Percentiles rank a stretch among this genome's conserved stretches.
These are phyloP conservation scores for Astyanax mexicanus DNA, from an alignment of 2,797 vertebrate genomes.

Conservation along the genomic window DNA sequence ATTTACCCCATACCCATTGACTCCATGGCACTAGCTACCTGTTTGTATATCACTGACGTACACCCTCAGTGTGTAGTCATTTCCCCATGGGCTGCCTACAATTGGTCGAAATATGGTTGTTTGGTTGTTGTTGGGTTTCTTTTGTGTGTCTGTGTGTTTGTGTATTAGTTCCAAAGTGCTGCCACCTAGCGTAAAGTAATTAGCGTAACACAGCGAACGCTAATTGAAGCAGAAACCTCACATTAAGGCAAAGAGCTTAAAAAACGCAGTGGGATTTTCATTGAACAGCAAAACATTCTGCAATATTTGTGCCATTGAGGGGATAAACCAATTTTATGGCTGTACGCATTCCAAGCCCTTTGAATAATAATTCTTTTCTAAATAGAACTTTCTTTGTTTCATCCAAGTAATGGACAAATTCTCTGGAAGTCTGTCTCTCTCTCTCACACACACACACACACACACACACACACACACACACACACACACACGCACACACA, in stretches of 20 bases:
- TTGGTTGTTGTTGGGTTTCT: no score
- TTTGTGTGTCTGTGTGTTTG: not conserved
- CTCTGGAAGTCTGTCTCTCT: not conserved
- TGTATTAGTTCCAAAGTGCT: not conserved
- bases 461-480: not conserved
- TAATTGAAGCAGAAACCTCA: slow-evolving; percentile 16
- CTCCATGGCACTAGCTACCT: no score
- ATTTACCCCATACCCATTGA: no score
- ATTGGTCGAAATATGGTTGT: no score
- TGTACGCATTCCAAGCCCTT: slow-evolving; percentile 20
- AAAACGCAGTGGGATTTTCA: not conserved
- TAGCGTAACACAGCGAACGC: slow-evolving; percentile 3
- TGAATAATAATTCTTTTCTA: slow-evolving; percentile 23
- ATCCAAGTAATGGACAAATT: slow-evolving; percentile 9
- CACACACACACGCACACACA: slow-evolving; percentile 14
- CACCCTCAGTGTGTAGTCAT: no score
- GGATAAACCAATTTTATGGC: slow-evolving; percentile 33
- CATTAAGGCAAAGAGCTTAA: not conserved
- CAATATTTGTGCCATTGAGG: slow-evolving; percentile 29
- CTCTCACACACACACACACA: not conserved
- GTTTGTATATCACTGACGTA: no score
- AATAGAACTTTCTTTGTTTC: slow-evolving; percentile 31
- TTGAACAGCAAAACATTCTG: not conserved
- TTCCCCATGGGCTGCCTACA: no score
- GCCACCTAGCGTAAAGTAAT: slow-evolving; percentile 20